Evolutionary conservation across 1,140 invertebrate genomes (phyloP), one percentile per base, ranked within the genome.

Genomic region (Ceratitis capitata): DNA sequence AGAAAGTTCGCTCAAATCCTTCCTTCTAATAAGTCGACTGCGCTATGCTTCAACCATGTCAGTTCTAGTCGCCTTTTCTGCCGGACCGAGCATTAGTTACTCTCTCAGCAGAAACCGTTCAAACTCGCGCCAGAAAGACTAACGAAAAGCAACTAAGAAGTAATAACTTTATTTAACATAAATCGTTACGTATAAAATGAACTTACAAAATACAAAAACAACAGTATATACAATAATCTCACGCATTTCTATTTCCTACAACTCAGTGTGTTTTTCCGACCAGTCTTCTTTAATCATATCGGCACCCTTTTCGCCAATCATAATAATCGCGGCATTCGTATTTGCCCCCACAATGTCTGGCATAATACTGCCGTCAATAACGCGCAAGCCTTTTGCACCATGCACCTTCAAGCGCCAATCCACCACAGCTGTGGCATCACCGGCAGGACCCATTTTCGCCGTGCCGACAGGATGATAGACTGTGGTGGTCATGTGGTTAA

Each of bases 361-460:
- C 95, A 97, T 97, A 10, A 97, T 94, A 85, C 95, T 96, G 29
- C 95, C 96, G 92, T 97, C 96, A 1, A 95, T 93, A 0, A 97
- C 95, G 86, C 96, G 93, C 14, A 97, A 87, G n/a, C 94, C 93
- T n/a, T 91, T 89, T 1, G 96, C 92, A 0, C 95, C 95, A 88
- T 94, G 93, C 1, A 97, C 95, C 42, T 93, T 92, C 0, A 98
- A 92, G 49, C 94, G 89, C 0, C 94, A 91, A 91, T 97, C 95
- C 0, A 96, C 94, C 3, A 96, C 95, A 51, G 96, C 92, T 35
- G 92, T 89, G 69, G 92, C 86, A 92, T 97, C 96, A 16, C 85
- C 88, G 6, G 88, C 88, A 0, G 94, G 93, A 10, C 96, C 96
- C 96, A 97, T 97, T 92, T 95, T 96, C 32, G 94, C 95, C 0